Evolutionary conservation across 2,888 invertebrate species (phyloP).

Genomic region (Drosophila paranaensis): DNA sequence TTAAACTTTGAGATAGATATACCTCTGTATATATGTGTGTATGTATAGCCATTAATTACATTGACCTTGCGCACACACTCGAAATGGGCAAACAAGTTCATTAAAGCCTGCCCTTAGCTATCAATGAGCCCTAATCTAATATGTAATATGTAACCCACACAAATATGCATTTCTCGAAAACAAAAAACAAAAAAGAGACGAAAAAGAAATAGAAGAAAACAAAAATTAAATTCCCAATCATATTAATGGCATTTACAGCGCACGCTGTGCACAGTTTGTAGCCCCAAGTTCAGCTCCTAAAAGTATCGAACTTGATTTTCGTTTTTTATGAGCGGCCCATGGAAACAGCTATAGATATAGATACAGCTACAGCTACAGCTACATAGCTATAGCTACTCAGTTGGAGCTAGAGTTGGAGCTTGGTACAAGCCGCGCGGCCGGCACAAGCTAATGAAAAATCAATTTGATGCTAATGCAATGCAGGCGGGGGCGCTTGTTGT

Average conservation of each 20-base stretch:
- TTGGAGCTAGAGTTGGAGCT: conserved; percentile 11
- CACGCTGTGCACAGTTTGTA: conserved; percentile 60
- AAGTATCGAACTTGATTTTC: conserved; percentile 34
- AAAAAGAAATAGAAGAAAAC: conserved; percentile 16
- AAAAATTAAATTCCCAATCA: conserved; percentile 32
- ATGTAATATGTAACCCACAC: conserved; percentile 61
- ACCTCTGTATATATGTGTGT: no score
- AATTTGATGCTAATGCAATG: conserved; percentile 64
- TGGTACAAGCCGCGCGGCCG: conserved; percentile 54
- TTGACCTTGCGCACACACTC: conserved; percentile 44
- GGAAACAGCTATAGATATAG: conserved; percentile 19
- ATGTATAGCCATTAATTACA: conserved; percentile 29
- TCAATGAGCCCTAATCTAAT: conserved; percentile 62
- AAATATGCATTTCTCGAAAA: conserved; percentile 30
- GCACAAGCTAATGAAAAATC: conserved; percentile 70
- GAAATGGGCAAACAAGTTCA: conserved; percentile 57
- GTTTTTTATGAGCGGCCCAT: conserved; percentile 26
- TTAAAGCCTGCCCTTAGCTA: conserved; percentile 41
- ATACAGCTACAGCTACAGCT: neutral
- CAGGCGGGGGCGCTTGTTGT: conserved; percentile 20
- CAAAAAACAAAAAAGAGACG: conserved; percentile 7
- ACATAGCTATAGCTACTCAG: neutral
- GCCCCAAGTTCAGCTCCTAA: conserved; percentile 44
- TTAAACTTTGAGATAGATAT: conserved; percentile 12
- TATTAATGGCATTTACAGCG: conserved; percentile 55